Conservation (phyloP, 2,797 vertebrate species). For the Austrolebias charrua region DNA sequence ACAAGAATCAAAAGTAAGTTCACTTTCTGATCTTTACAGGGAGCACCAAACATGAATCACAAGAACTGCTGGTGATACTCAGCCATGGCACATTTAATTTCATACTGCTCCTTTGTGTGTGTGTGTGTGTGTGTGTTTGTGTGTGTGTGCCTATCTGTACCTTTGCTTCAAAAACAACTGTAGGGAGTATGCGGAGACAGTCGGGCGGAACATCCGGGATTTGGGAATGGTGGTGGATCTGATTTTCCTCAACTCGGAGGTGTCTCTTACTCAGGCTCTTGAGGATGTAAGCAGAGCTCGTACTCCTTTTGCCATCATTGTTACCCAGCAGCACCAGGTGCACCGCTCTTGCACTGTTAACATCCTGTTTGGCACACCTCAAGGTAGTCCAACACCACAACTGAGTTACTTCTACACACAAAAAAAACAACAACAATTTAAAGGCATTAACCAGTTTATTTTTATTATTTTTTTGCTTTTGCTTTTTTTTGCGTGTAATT, state of each 20-base stretch:
- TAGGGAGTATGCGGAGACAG: conserved; percentile 96
- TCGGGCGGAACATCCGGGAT: conserved; percentile 94
- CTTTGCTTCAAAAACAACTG: conserved; percentile 54
- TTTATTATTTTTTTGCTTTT: no score
- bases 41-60: not conserved
- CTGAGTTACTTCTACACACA: no score
- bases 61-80: not conserved
- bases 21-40: conserved; percentile 1
- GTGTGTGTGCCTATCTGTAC: conserved; percentile 3
- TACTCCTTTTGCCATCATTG: conserved; percentile 97
- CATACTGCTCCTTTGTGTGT: conserved; percentile 41
- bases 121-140: not conserved
- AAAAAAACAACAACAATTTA: no score
- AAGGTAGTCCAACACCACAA: conserved; percentile 81
- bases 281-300: conserved; percentile 94
- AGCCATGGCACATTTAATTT: conserved; percentile 52
- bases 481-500: not conserved
- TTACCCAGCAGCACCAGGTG: conserved; percentile 97
- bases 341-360: conserved; percentile 98
- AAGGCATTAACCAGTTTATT: no score
- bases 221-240: conserved; percentile 98
- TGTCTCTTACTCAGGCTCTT: conserved; percentile 93
- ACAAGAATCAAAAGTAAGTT: conserved; percentile 96
- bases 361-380: conserved; percentile 96
- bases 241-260: conserved; percentile 98